Percentiles rank a stretch among this genome's conserved stretches.
Conservation (phyloP, 2,888 invertebrate genomes). For the Cylindroiulus punctatus region DNA sequence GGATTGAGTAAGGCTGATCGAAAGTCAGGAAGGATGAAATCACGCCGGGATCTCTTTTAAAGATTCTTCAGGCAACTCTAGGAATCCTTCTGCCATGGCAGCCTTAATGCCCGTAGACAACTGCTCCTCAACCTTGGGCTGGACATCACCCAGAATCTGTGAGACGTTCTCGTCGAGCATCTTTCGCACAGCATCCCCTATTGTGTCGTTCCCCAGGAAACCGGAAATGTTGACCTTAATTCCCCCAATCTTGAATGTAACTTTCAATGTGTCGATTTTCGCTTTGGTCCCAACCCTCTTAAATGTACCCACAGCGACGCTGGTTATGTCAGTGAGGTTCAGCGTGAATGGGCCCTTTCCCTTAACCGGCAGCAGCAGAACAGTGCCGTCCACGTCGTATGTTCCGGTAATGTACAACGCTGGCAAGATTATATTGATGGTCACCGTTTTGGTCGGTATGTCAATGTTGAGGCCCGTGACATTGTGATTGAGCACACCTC, state of each 20-base stretch:
- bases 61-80: not conserved
- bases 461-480: constrained; percentile 20
- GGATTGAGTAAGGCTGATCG: not conserved
- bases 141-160: constrained; percentile 84
- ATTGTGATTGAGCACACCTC: constrained; percentile 1
- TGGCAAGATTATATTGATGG: constrained; percentile 40
- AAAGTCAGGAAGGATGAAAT: not conserved
- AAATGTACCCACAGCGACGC: not conserved
- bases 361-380: constrained; percentile 53
- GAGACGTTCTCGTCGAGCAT: constrained; percentile 83
- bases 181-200: constrained; percentile 84
- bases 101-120: constrained; percentile 66
- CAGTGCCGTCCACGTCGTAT: constrained; percentile 46
- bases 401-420: constrained; percentile 48
- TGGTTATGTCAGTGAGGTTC: constrained; percentile 1
- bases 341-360: constrained; percentile 51
- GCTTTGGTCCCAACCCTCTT: constrained; percentile 57
- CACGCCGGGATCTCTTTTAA: not conserved
- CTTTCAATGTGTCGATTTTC: constrained; percentile 71
- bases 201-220: constrained; percentile 77
- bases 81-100: not conserved
- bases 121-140: constrained; percentile 80
- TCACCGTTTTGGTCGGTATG: not conserved
- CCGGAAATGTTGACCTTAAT: constrained; percentile 72
- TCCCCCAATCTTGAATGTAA: constrained; percentile 70